Percentiles rank a stretch among this genome's conserved stretches.
Evolutionary conservation across 2,797 vertebrate genomes (phyloP).

Genomic region (Microhierax caerulescens): DNA sequence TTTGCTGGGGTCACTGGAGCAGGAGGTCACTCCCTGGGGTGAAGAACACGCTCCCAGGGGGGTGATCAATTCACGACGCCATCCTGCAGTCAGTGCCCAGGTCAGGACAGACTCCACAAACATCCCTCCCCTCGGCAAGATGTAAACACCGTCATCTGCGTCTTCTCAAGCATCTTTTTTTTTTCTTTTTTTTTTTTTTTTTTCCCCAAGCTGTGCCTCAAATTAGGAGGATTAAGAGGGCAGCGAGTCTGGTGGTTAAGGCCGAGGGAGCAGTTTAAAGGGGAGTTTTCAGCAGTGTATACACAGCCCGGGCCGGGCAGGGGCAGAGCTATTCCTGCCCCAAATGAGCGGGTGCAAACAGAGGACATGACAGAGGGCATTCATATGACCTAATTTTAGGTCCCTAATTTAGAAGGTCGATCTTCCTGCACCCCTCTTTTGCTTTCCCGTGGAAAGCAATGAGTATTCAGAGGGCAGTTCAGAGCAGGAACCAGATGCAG

Average conservation of each 20-base stretch:
- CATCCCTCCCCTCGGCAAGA: neutral
- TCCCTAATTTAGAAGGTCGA: neutral
- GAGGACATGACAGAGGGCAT: neutral
- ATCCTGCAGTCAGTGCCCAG: neutral
- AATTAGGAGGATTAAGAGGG: slow-evolving; percentile 6
- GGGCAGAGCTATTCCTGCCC: slow-evolving; percentile 37
- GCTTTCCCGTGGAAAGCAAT: neutral
- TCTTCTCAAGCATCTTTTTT: neutral
- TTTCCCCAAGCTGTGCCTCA: neutral
- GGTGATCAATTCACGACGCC: neutral
- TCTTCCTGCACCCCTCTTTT: neutral
- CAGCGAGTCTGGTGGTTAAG: neutral
- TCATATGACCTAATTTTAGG: neutral
- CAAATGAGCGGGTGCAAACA: neutral
- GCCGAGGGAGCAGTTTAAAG: neutral
- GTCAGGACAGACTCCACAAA: slow-evolving; percentile 15
- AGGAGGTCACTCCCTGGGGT: fast-evolving
- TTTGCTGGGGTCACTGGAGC: neutral
- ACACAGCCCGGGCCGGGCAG: neutral
- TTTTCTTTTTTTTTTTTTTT: too few species aligned
- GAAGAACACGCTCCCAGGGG: neutral
- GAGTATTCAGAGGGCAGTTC: neutral
- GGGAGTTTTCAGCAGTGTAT: neutral
- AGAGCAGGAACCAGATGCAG: neutral
- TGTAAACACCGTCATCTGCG: neutral